Conservation (phyloP, 2,797 vertebrate genomes). For the Todus mexicanus region DNA sequence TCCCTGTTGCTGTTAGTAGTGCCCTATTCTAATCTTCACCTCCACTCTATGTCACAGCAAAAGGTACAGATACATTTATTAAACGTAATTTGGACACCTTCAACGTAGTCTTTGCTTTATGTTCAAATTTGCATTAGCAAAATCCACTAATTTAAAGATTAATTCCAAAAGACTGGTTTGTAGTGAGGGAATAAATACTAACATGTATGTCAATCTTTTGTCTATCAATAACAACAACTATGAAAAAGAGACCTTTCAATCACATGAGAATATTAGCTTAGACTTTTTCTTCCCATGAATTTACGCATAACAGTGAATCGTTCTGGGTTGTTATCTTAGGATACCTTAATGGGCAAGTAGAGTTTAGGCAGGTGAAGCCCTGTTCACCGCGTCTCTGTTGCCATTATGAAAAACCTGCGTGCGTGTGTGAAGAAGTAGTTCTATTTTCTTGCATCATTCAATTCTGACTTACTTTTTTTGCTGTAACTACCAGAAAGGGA, state of each 20-base stretch:
- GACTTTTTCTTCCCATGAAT: neutral
- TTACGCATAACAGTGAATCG: neutral
- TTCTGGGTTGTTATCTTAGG: neutral
- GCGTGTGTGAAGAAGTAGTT: neutral
- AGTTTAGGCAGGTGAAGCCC: neutral
- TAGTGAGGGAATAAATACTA: neutral
- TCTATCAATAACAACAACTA: neutral
- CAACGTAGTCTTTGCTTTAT: neutral
- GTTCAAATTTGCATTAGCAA: neutral
- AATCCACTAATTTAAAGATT: neutral
- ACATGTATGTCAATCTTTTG: neutral
- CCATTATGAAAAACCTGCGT: neutral
- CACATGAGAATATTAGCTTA: neutral
- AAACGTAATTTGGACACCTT: neutral
- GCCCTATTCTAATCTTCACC: neutral
- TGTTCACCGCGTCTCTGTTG: neutral
- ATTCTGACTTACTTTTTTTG: neutral
- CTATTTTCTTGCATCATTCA: neutral
- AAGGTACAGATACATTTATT: neutral
- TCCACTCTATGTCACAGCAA: neutral
- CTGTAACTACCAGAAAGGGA: neutral
- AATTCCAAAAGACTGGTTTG: neutral
- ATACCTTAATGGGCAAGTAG: neutral
- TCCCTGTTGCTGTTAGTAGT: neutral
- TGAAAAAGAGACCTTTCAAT: neutral